Conservation (phyloP, 1,140 invertebrate genomes). For the Polyergus mexicanus region DNA sequence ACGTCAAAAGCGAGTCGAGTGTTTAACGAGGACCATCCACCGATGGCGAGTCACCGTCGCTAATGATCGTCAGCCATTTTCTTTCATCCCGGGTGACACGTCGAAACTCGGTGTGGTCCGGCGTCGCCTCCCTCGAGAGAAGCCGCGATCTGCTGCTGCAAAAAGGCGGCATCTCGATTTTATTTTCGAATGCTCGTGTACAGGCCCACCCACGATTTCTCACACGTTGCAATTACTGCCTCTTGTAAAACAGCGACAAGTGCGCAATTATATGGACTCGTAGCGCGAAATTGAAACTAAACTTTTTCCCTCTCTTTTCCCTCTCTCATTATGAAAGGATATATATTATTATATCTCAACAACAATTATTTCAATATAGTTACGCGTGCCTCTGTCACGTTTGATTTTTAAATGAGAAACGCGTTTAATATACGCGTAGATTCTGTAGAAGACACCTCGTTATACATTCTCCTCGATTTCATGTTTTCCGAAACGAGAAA, state of each 20-base stretch:
- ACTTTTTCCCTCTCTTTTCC: slow-evolving; percentile 12
- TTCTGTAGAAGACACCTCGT: neutral
- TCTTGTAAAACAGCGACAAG: slow-evolving; percentile 59
- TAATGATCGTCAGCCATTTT: slow-evolving; percentile 77
- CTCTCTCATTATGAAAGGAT: neutral
- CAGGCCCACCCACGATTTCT: slow-evolving; percentile 69
- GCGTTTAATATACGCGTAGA: neutral
- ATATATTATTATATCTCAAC: neutral
- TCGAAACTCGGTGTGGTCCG: slow-evolving; percentile 76
- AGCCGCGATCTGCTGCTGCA: slow-evolving; percentile 65
- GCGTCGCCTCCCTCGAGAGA: slow-evolving; percentile 58
- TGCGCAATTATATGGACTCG: slow-evolving; percentile 44
- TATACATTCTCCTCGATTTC: neutral
- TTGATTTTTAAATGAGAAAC: neutral
- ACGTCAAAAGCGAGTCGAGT: slow-evolving; percentile 75
- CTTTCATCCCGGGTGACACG: slow-evolving; percentile 74
- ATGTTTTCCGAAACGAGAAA: neutral
- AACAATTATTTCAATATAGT: neutral
- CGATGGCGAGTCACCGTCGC: slow-evolving; percentile 75
- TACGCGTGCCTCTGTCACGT: too few species aligned
- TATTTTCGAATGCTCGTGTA: slow-evolving; percentile 54
- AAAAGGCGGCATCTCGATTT: slow-evolving; percentile 64
- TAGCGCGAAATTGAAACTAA: slow-evolving; percentile 57
- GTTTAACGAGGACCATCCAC: slow-evolving; percentile 76
- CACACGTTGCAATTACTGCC: slow-evolving; percentile 56